Conservation (phyloP, 2,113 vertebrate genomes). For the Centropus unirufus region DNA sequence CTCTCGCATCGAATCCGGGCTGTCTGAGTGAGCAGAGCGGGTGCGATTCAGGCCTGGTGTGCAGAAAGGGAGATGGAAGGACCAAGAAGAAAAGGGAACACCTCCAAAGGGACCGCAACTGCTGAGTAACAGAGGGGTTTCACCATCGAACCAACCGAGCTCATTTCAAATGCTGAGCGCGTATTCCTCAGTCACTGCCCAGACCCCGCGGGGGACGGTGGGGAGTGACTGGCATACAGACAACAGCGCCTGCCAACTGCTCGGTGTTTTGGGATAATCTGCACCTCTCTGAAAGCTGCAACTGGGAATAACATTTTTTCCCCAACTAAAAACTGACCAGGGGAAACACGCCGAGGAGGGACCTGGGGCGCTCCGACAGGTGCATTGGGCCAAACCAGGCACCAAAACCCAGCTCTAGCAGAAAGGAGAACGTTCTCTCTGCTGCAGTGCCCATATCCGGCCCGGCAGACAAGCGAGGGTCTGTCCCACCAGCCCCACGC, state of each 20-base stretch:
- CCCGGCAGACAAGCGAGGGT: neutral
- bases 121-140: slow-evolving; percentile 46
- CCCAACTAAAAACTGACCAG: neutral
- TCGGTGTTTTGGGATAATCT: neutral
- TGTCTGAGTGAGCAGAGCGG: neutral
- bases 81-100: neutral
- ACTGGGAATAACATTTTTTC: neutral
- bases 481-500: neutral
- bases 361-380: neutral
- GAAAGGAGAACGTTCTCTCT: neutral
- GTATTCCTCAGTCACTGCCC: neutral
- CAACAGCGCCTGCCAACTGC: neutral
- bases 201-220: neutral
- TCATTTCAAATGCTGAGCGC: slow-evolving; percentile 15
- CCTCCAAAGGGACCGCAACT: neutral
- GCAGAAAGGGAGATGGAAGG: neutral
- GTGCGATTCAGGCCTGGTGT: neutral
- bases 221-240: slow-evolving; percentile 60
- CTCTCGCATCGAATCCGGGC: accelerated
- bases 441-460: neutral
- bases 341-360: neutral
- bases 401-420: neutral
- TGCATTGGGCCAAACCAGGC: neutral
- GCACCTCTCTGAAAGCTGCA: neutral
- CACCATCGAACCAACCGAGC: neutral